Evolutionary conservation across 2,797 vertebrate genomes (phyloP).

Genomic region (Mionectes olivaceus): DNA sequence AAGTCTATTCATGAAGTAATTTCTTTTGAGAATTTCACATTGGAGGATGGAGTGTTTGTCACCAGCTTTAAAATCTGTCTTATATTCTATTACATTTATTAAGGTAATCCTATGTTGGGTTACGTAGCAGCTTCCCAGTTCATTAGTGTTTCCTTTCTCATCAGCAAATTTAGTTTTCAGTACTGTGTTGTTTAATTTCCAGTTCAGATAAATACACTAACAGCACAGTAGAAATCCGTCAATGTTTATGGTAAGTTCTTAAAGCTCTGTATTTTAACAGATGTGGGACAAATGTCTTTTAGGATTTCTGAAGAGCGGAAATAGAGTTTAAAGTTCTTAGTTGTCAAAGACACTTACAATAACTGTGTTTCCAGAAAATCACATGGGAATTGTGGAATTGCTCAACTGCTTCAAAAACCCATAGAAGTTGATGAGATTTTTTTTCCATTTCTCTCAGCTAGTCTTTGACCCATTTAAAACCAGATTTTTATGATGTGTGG

Average conservation of each 20-base stretch:
- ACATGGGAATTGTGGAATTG: neutral
- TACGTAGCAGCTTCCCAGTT: neutral
- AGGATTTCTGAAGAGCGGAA: slow-evolving; percentile 2
- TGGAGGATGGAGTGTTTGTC: neutral
- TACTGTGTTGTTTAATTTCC: neutral
- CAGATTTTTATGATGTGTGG: neutral
- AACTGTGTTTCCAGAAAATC: slow-evolving; percentile 23
- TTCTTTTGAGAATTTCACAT: neutral
- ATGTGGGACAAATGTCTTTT: neutral
- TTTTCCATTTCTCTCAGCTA: neutral
- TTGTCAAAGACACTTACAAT: neutral
- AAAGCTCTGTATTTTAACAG: neutral
- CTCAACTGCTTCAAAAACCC: neutral
- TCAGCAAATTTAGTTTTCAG: neutral
- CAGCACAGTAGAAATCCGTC: neutral
- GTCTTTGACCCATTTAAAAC: neutral
- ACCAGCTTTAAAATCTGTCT: neutral
- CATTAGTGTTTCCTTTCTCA: neutral
- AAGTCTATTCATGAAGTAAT: neutral
- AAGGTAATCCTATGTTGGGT: neutral
- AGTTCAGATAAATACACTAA: neutral
- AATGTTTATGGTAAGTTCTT: neutral
- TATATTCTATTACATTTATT: neutral
- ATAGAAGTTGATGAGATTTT: neutral
- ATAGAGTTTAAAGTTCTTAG: neutral